A percentile compares a stretch with the other conserved stretches of the same genome.
Evolutionary conservation across 2,113 vertebrate species (phyloP).

Genomic region (Corythornis cristatus): DNA sequence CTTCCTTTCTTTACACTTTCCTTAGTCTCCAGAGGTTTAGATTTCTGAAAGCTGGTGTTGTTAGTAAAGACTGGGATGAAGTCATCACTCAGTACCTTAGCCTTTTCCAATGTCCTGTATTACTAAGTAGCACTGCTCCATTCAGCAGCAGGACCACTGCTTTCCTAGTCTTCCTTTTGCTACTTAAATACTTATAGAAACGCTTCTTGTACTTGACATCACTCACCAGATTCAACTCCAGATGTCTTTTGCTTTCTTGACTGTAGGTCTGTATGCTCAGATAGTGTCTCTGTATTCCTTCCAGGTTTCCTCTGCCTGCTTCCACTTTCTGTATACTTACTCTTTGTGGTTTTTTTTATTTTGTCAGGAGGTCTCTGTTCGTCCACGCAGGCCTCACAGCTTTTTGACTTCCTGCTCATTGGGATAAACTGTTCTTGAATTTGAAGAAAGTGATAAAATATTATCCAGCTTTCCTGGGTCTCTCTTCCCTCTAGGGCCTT

Average conservation of each 20-base stretch:
- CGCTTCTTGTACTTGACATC: background rate
- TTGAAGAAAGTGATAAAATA: background rate
- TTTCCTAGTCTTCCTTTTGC: background rate
- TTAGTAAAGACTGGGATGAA: background rate
- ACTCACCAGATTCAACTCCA: background rate
- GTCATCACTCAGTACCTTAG: background rate
- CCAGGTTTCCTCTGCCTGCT: background rate
- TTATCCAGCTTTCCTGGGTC: background rate
- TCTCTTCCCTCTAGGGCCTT: background rate
- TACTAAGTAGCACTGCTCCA: background rate
- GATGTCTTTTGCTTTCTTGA: background rate
- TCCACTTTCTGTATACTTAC: background rate
- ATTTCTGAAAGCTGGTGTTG: background rate
- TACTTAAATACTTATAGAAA: background rate
- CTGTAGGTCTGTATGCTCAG: background rate
- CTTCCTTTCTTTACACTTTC: background rate
- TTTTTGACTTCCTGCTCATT: background rate
- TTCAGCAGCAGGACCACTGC: background rate
- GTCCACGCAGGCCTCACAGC: background rate
- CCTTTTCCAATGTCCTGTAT: background rate
- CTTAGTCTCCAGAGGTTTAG: background rate
- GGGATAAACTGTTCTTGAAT: background rate
- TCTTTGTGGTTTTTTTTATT: background rate
- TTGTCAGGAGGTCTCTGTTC: background rate
- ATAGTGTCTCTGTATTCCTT: background rate